Evolutionary conservation across 2,113 vertebrate species (phyloP).

Genomic region (Oncorhynchus gorbuscha): DNA sequence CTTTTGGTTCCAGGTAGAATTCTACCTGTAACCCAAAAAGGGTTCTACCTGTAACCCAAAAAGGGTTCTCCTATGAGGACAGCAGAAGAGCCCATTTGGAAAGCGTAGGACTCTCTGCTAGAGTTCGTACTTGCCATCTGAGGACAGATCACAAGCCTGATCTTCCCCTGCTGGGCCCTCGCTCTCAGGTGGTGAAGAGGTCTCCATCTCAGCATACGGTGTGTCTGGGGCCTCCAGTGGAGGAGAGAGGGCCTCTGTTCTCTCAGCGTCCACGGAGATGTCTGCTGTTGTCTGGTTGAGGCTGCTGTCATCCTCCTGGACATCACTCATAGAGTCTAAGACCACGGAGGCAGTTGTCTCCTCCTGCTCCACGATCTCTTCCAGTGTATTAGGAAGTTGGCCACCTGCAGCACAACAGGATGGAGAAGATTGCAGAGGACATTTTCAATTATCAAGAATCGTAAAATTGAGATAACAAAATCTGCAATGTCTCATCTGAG

Average conservation of each 20-base stretch:
- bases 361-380: constrained; percentile 88
- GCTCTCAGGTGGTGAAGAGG: constrained; percentile 15
- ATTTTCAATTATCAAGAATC: neutral
- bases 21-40: no score
- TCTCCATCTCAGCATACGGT: constrained; percentile 29
- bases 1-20: no score
- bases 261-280: constrained; percentile 41
- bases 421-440: neutral
- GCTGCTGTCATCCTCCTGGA: constrained; percentile 57
- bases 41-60: no score
- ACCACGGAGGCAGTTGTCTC: constrained; percentile 65
- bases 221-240: constrained; percentile 23
- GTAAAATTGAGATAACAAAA: neutral
- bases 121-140: constrained; percentile 77
- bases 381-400: constrained; percentile 72
- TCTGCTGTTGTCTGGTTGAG: constrained; percentile 54
- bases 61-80: no score
- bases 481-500: neutral
- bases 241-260: constrained; percentile 31
- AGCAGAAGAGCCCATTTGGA: no score
- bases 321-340: constrained; percentile 49
- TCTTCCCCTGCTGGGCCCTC: constrained; percentile 65
- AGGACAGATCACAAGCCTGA: constrained; percentile 68
- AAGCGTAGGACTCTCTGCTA: neutral
- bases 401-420: constrained; percentile 48